These are phyloP conservation scores for Spongia lamella DNA, from an alignment of 37 sponge, comb jelly and placozoan genomes.

Conservation along the genomic window DNA sequence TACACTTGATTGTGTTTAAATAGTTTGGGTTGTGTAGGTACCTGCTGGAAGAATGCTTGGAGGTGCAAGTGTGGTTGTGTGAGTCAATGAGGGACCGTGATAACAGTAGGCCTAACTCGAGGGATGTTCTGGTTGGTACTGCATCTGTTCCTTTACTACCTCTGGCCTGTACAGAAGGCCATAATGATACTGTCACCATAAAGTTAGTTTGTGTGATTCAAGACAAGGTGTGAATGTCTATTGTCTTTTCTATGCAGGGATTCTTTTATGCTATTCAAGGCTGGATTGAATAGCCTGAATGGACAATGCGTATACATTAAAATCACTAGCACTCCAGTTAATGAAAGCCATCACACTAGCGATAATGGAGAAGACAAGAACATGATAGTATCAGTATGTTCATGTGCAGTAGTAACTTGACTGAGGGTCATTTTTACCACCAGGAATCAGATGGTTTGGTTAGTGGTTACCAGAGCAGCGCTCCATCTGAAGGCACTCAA, in stretches of 20 bases:
- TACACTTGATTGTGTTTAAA: too few relatives aligned
- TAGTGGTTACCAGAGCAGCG: too few relatives aligned
- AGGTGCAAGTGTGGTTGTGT: slow-evolving; percentile 75
- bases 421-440: too few relatives aligned
- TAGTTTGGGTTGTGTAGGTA: slow-evolving; percentile 80
- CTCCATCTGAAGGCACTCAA: too few relatives aligned
- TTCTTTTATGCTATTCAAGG: slow-evolving; percentile 63
- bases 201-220: neutral
- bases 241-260: slow-evolving; percentile 17
- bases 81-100: neutral
- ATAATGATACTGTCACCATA: neutral
- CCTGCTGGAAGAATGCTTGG: slow-evolving; percentile 75
- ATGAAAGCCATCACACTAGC: neutral
- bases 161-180: neutral
- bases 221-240: neutral
- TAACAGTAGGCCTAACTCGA: slow-evolving; percentile 33
- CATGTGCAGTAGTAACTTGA: too few relatives aligned
- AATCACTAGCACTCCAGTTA: slow-evolving; percentile 14
- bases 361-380: neutral
- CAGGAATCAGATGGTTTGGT: too few relatives aligned
- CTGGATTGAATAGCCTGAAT: slow-evolving; percentile 47
- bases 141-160: slow-evolving; percentile 39
- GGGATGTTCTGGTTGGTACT: slow-evolving; percentile 56
- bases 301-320: slow-evolving; percentile 31
- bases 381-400: too few relatives aligned